These are phyloP conservation scores for Drosophila sturtevanti DNA, from an alignment of 1,140 invertebrate species.

Conservation along the genomic window DNA sequence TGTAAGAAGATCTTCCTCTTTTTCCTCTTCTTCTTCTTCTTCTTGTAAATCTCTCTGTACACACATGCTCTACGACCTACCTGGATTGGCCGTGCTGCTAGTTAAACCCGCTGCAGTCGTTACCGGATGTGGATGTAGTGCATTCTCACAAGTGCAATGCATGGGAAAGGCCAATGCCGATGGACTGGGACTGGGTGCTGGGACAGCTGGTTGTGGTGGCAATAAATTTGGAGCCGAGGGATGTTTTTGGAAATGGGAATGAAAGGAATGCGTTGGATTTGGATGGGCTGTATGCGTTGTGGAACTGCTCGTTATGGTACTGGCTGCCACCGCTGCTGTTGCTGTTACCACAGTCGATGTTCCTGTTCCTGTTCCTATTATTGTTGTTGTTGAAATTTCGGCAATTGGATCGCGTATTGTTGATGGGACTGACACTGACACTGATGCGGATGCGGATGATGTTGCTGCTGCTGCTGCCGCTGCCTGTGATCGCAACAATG, in stretches of 20 bases:
- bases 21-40: too few species aligned
- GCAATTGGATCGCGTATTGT: constrained; percentile 1
- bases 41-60: constrained; percentile 13
- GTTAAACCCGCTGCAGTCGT: constrained; percentile 34
- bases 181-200: constrained; percentile 78
- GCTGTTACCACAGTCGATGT: not conserved
- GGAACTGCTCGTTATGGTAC: constrained; percentile 13
- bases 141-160: constrained; percentile 79
- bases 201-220: constrained; percentile 64
- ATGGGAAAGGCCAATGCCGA: constrained; percentile 79
- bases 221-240: constrained; percentile 76
- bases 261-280: constrained; percentile 50
- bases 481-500: constrained; percentile 57
- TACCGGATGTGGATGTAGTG: constrained; percentile 49
- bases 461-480: constrained; percentile 38
- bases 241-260: constrained; percentile 82
- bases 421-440: too few species aligned
- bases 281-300: constrained; percentile 23
- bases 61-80: constrained; percentile 83
- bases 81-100: constrained; percentile 75
- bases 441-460: constrained; percentile 13
- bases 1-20: too few species aligned
- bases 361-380: constrained; percentile 8
- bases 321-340: constrained; percentile 3
- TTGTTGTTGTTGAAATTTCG: constrained; percentile 11